Percentiles rank a stretch among this genome's conserved stretches.
Evolutionary conservation across 1,140 invertebrate genomes (phyloP).

Genomic region (Pseudobourletiella spinata): DNA sequence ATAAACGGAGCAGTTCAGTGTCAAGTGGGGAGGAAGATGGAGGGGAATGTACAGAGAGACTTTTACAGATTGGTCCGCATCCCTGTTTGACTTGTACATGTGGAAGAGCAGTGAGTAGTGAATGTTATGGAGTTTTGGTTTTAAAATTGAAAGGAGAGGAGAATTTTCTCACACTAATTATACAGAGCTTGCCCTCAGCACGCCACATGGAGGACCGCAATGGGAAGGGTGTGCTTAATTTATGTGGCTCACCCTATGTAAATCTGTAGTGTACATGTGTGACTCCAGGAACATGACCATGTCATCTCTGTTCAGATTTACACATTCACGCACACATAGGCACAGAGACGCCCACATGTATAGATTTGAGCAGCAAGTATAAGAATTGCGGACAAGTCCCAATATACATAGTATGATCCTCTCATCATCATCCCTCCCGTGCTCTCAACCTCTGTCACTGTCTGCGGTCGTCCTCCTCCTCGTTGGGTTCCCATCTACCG

Average conservation of each 20-base stretch:
- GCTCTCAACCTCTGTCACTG: too few species aligned
- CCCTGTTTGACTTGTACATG: too few species aligned
- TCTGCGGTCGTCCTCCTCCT: not conserved
- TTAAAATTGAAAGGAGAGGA: constrained; percentile 24
- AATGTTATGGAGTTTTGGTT: too few species aligned
- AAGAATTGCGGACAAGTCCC: too few species aligned
- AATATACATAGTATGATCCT: too few species aligned
- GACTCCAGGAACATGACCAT: not conserved
- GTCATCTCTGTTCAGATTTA: not conserved
- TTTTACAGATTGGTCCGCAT: constrained; percentile 21
- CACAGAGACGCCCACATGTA: too few species aligned
- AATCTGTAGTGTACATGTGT: not conserved
- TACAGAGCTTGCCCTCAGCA: constrained; percentile 1
- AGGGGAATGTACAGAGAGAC: constrained; percentile 16
- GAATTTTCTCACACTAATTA: constrained; percentile 30
- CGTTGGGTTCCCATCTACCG: not conserved
- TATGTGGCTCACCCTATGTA: not conserved
- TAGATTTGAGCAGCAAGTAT: too few species aligned
- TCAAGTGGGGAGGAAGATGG: not conserved
- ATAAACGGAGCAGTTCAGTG: too few species aligned
- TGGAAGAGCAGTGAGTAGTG: too few species aligned
- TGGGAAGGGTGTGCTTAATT: not conserved
- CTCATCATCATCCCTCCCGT: too few species aligned
- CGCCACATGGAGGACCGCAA: not conserved
- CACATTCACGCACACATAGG: not conserved